A percentile compares a stretch with the other conserved stretches of the same genome.
Conservation (phyloP, 1,140 invertebrate genomes). For the Zaprionus taronus region DNA sequence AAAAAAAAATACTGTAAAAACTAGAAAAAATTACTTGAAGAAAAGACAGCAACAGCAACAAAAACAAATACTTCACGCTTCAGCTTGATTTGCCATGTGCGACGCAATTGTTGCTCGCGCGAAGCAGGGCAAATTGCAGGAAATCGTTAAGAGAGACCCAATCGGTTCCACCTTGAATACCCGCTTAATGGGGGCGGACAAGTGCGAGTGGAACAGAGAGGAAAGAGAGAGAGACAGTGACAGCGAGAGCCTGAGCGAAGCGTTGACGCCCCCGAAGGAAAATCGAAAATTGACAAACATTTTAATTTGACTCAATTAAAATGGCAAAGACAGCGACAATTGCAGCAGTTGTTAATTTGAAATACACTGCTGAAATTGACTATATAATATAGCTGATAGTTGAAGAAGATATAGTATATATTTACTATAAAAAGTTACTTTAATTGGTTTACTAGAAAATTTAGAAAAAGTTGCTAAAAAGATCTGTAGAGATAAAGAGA, state of each 20-base stretch:
- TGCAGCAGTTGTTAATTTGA: background rate
- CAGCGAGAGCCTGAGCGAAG: background rate
- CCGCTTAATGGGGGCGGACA: conserved; percentile 51
- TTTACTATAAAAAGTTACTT: background rate
- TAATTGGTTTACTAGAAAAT: background rate
- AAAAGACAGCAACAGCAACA: background rate
- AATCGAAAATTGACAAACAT: conserved; percentile 58
- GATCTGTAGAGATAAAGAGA: no score
- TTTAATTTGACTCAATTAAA: conserved; percentile 70
- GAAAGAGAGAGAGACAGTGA: no score
- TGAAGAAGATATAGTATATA: background rate
- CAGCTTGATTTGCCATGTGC: conserved; percentile 48
- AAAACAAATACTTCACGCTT: conserved; percentile 34
- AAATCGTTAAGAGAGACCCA: conserved; percentile 61
- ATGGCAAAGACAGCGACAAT: conserved; percentile 9
- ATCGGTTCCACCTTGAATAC: conserved; percentile 76
- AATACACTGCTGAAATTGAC: background rate
- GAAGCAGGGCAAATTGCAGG: conserved; percentile 65
- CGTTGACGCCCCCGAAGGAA: conserved; percentile 20
- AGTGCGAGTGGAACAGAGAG: background rate
- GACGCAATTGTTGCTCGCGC: conserved; percentile 34
- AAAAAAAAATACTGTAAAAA: background rate
- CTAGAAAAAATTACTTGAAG: background rate
- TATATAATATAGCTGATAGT: background rate
- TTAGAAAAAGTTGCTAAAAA: background rate